Percentiles rank a stretch among this genome's conserved stretches.
These are phyloP conservation scores for Peromyscus melanophrys DNA, from an alignment of 2,797 vertebrate genomes.

Conservation along the genomic window DNA sequence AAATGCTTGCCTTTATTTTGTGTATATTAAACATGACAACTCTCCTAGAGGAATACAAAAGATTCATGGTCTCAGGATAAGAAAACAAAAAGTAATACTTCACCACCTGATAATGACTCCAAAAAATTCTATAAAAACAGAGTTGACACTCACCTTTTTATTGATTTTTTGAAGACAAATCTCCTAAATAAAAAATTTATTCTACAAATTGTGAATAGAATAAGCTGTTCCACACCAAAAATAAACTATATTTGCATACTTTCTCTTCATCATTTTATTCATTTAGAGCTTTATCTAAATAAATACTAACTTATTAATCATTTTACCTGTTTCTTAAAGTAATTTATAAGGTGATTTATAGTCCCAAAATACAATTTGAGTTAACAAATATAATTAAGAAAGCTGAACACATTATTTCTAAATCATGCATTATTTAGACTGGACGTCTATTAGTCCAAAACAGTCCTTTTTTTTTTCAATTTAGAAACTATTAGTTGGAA, in stretches of 20 bases:
- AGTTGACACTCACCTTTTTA: not conserved
- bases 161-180: conserved; percentile 54
- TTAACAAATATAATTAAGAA: conserved; percentile 24
- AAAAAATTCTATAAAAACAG: not conserved
- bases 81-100: conserved; percentile 14
- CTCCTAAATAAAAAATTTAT: not conserved
- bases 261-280: not conserved
- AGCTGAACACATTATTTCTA: not conserved
- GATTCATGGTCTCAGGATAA: not conserved
- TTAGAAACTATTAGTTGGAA: conserved; percentile 58
- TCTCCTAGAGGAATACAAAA: not conserved
- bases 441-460: conserved; percentile 9
- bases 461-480: conserved; percentile 28
- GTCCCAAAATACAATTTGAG: not conserved
- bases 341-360: not conserved
- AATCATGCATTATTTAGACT: conserved; percentile 40
- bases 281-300: conserved; percentile 40
- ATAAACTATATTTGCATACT: not conserved
- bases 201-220: not conserved
- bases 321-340: conserved; percentile 17
- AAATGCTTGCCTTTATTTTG: conserved; percentile 34
- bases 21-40: not conserved
- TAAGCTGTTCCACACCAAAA: not conserved
- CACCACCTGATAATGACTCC: conserved; percentile 13
- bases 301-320: not conserved